A percentile compares a stretch with the other conserved stretches of the same genome.
phyloP scores from a whole-genome alignment of 2,888 invertebrate species.

The Camponotus fellah region DNA sequence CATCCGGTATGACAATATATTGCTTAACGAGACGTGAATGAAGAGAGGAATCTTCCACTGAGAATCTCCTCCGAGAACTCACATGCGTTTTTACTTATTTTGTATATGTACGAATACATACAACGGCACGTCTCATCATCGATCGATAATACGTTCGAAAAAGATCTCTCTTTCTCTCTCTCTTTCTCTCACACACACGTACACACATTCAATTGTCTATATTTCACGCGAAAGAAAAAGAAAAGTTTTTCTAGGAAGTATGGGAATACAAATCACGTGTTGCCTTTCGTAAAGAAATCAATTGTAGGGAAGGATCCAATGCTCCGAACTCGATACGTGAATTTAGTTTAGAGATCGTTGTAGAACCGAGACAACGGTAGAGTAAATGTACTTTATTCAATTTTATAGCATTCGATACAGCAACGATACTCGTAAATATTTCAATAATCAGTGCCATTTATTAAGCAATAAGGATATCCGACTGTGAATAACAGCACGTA shows the following conservation, averaged over 20 bases:
- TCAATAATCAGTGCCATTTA: conserved; percentile 85
- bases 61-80: conserved; percentile 46
- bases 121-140: conserved; percentile 41
- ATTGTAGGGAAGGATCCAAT: conserved; percentile 72
- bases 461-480: conserved; percentile 83
- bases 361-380: conserved; percentile 67
- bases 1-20: conserved; percentile 52
- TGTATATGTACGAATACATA: conserved; percentile 39
- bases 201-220: conserved; percentile 51
- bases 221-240: conserved; percentile 62
- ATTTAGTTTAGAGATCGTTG: conserved; percentile 73
- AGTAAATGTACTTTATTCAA: conserved; percentile 64
- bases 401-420: conserved; percentile 58
- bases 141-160: conserved; percentile 34
- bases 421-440: conserved; percentile 78
- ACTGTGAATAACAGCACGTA: conserved; percentile 67
- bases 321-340: conserved; percentile 70
- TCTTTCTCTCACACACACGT: not conserved
- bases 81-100: conserved; percentile 72
- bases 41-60: not conserved
- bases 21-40: conserved; percentile 30
- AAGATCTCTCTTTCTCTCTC: conserved; percentile 27
- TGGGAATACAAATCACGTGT: conserved; percentile 82
- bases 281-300: conserved; percentile 84
- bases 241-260: conserved; percentile 70